Evolutionary conservation across 1,140 invertebrate species (phyloP), one percentile per base, ranked within the genome.

Genomic region (Varroa destructor): DNA sequence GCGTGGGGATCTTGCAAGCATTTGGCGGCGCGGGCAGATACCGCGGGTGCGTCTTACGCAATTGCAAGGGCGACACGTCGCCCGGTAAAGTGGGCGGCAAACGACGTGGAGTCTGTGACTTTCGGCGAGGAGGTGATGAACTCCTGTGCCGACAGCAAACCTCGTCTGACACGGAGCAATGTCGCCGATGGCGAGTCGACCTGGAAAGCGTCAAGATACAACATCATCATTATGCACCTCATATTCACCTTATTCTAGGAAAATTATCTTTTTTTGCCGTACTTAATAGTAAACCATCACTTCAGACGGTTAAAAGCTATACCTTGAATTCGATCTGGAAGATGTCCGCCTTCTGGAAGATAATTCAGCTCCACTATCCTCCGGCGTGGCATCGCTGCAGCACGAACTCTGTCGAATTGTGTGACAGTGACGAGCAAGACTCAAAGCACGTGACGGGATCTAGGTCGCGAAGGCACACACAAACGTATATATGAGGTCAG

Each of bases 291-390:
- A 25, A 25, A 25, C 25, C 25, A 25, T 25, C 25, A 25, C 25
- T 25, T 25, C 25, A 25, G 25, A 25, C 25, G 25, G 25, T 25
- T 25, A 25, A 25, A 25, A 25, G 25, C 25, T 25, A 25, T 43
- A 67, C 61, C 61, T 67, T 14, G 61, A 67, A 40, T 67, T 67
- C 12, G 61, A 67, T 67, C 61, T 67, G 61, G 61, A 67, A 40
- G 61, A 67, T 14, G 61, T 43, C 37, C 61, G 40, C 40, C 61
- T 40, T 37, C 61, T 67, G 10, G 61, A 67, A 1, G 40, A 46
- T 37, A 67, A 14, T 40, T 67, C 61, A 14, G 61, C 46, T 37
- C 61, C 61, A 8, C 61, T 67, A 46, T 67, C 61, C 3, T 67
- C 61, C 12, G 46, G 61, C 3, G 61, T 67, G 36, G 40, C 61